Base-by-base conservation (phyloP, 2,888 invertebrate genomes). In the Diadegma fenestrale region DNA sequence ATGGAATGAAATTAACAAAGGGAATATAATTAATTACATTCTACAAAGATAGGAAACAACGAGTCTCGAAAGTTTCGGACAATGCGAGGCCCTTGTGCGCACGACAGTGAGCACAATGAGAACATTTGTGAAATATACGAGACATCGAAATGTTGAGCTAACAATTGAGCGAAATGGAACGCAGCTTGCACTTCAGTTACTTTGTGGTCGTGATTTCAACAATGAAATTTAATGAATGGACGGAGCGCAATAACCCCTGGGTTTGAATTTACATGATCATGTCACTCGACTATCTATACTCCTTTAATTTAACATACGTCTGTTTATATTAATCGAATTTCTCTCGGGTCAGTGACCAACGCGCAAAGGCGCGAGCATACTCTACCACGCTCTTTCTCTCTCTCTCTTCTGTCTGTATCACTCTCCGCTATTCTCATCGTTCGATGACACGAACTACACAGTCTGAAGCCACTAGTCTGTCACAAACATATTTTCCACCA, bases 361-460 rank as follows among this genome's bases (percentile, higher is more conserved):
- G 48, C 43, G 64, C 66, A 5, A 63, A 77, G 72, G 75, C 78
- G 58, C 72, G 80, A 68, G 78, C 69, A 78, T 63, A 80, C 80
- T 17, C n/a, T 48, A 41, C 30, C 26, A 12, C 75, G 4, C 73
- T 37, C 80, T 71, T 54, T 80, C 69, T 73, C 69, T 41, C n/a
- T 37, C 14, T 66, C 66, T 41, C 66, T 66, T 41, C 41, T 64
- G n/a, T 17, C 66, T 68, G 68, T 61, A 63, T 37, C 78, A 64
- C 71, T 77, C 76, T 76, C 43, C 64, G 75, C 75, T 85, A 79
- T 85, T 85, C 85, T 76, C 79, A 76, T 82, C 79, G 82, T 85
- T 80, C 82, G 85, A 85, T 82, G 85, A 76, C 85, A 85, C 84
- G 61, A 80, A 77, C 80, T 73, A 64, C 8, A 37, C 75, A 69